Evolutionary conservation across 1,140 invertebrate genomes (phyloP), one percentile per base, ranked within the genome.

Genomic region (Diachasma alloeum): DNA sequence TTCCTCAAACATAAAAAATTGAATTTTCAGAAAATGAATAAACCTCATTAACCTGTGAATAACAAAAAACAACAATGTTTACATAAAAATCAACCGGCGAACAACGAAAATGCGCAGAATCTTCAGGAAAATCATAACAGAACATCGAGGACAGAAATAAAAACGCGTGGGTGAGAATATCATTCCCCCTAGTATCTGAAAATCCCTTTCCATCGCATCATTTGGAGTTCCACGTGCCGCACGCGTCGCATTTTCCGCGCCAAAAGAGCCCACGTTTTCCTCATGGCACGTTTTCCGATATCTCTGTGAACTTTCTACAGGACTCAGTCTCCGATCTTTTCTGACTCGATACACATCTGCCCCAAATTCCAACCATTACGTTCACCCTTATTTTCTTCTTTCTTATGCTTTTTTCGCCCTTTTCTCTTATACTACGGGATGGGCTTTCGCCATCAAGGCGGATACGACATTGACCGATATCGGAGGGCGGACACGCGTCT

Each of bases 281-380:
- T 24, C 48, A 46, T 72, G 15, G 56, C 53, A 48, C 68, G 75
- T 72, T 76, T 69, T 76, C n/a, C 44, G n/a, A 26, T 71, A 42
- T 48, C 15, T 24, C 37, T 68, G 56, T 70, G 66, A 53, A 19
- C 72, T 66, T 73, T 36, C 36, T 70, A 39, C 39, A 53, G 17
- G 22, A 56, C 13, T 48, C 31, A 44, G 44, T 31, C 72, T 17
- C 26, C 46, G 13, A 59, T 17, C 9, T 15, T 24, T 59, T 22
- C 37, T 73, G 76, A 76, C 75, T 74, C 77, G 76, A 68, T 72
- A 74, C 56, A 73, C 82, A 83, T 81, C 82, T 83, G 81, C 77
- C 78, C 81, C 59, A 79, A 80, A 81, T 83, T 80, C 78, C 67
- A 44, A 73, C 48, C 46, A 46, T 42, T 42, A 56, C 66, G 26